Base-by-base conservation (phyloP, 2,797 vertebrate genomes). In the Emys orbicularis region DNA sequence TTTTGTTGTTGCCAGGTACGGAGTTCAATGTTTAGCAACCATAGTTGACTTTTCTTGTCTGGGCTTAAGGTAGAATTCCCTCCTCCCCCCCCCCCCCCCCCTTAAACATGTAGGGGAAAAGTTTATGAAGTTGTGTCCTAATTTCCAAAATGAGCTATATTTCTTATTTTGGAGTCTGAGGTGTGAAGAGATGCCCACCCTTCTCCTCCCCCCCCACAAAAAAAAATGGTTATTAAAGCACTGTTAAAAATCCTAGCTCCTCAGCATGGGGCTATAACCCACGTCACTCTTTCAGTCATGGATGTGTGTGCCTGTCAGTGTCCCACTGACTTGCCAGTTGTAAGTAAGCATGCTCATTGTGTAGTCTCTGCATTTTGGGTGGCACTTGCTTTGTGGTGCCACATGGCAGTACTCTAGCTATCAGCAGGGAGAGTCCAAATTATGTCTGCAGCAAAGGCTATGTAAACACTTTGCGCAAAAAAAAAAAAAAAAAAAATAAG, bases 241-340 rank as follows among this genome's bases (percentile, higher is more conserved):
- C 6, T 53, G 12, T 56, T 13, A 76, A 47, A 41, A 76, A 29
- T 44, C 74, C 44, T 49, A 10, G 21, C 27, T 41, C 27, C 4
- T 84, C 68, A 44, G 5, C 19, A 47, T 4, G 50, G 27, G 31
- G 47, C 80, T 90, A 81, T 50, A 74, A 68, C 68, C 95, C 27
- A 21, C 81, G 25, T 37, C 25, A 19, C 0, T 0, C n/a, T 5
- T 89, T 76, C 29, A 74, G 0, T 41, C 18, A 68, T 91, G 65
- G 29, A n/a, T 82, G 11, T 21, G 11, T 87, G 13, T 10, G 68
- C 16, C 80, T 87, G 8, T 57, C 76, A 86, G 61, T 52, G 83
- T 31, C 52, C 49, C 27, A 54, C n/a, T 85, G 87, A 50, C 65
- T 95, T n/a, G 29, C 34, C 53, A 81, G 1, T 61, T 79, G n/a